Evolutionary conservation across 2,888 invertebrate genomes (phyloP).

Genomic region (Pterostichus niger): DNA sequence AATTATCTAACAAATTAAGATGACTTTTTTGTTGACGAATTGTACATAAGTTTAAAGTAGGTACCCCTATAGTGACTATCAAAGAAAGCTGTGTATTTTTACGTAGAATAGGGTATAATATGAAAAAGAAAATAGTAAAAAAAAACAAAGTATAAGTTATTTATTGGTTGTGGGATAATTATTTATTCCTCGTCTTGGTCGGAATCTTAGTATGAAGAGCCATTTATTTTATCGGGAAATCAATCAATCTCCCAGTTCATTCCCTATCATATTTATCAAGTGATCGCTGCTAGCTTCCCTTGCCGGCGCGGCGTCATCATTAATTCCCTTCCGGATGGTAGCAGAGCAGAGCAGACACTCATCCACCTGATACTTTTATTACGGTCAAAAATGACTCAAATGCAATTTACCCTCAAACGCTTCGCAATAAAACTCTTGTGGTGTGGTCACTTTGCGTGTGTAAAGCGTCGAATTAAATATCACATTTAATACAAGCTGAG

Average conservation of each 20-base stretch:
- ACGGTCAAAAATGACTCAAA: slow-evolving; percentile 27
- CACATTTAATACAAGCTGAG: slow-evolving; percentile 52
- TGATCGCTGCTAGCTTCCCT: slow-evolving; percentile 11
- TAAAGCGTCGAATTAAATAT: slow-evolving; percentile 51
- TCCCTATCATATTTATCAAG: slow-evolving; percentile 63
- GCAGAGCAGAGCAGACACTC: background rate
- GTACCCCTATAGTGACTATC: too few species aligned
- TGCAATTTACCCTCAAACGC: slow-evolving; percentile 32
- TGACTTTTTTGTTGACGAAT: too few species aligned
- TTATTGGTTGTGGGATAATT: slow-evolving; percentile 14
- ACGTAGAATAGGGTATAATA: too few species aligned
- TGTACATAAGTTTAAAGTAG: too few species aligned
- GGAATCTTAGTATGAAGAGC: slow-evolving; percentile 27
- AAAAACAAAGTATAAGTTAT: background rate
- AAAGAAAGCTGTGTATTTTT: too few species aligned
- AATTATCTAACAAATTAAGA: too few species aligned
- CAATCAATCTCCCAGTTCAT: slow-evolving; percentile 61
- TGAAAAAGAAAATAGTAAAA: too few species aligned
- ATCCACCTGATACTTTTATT: slow-evolving; percentile 44
- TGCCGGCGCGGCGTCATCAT: slow-evolving; percentile 29
- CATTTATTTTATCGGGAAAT: slow-evolving; percentile 62
- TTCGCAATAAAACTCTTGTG: slow-evolving; percentile 7
- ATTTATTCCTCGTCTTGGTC: slow-evolving; percentile 33
- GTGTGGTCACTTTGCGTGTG: slow-evolving; percentile 27
- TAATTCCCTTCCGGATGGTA: slow-evolving; percentile 17